phyloP scores from a whole-genome alignment of 2,113 vertebrate species.

The Dromaius novaehollandiae region DNA sequence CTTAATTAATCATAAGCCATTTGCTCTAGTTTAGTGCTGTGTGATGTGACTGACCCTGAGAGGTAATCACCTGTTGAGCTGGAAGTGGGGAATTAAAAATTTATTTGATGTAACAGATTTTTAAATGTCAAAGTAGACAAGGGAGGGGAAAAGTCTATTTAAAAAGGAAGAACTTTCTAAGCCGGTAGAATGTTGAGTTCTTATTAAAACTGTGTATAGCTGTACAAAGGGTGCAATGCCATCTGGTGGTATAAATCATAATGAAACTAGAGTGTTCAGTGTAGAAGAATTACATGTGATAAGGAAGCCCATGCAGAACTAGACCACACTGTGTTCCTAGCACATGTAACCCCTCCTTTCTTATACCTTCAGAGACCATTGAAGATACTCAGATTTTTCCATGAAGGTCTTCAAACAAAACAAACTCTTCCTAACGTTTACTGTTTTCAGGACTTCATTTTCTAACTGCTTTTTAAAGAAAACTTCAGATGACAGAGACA shows the following conservation, averaged over 20 bases:
- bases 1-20: slow-evolving; percentile 49
- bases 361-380: accelerated
- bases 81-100: not conserved
- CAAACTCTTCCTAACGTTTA: not conserved
- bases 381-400: not conserved
- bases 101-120: not conserved
- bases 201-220: accelerated
- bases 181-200: not conserved
- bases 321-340: not conserved
- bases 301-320: not conserved
- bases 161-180: not conserved
- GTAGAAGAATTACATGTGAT: accelerated
- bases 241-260: not conserved
- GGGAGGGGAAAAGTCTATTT: not conserved
- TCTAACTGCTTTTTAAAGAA: not conserved
- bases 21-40: slow-evolving; percentile 26
- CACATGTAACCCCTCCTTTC: not conserved
- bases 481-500: not conserved
- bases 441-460: not conserved
- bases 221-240: not conserved
- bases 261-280: accelerated
- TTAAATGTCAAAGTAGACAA: not conserved
- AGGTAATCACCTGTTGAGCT: not conserved
- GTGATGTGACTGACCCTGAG: not conserved
- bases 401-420: not conserved